Conservation (phyloP, 2,888 invertebrate species). For the Drosophila picticornis region DNA sequence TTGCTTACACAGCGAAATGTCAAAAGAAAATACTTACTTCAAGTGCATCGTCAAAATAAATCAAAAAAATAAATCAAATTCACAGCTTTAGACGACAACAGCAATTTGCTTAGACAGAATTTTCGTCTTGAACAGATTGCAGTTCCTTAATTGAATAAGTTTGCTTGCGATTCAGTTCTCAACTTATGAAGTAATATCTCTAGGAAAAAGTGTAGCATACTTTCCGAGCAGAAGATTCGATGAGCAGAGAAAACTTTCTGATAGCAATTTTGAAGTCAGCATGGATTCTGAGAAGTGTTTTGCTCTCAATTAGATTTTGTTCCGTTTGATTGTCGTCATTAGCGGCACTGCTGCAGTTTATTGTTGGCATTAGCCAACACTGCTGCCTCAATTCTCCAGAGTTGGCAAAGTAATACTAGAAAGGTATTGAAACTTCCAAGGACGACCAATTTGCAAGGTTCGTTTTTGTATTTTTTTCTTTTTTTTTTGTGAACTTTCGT, state of each 20-base stretch:
- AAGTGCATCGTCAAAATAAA: neutral
- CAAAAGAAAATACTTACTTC: neutral
- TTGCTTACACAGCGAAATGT: conserved; percentile 6
- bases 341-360: conserved; percentile 26
- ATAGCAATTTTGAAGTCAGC: neutral
- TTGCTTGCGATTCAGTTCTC: neutral
- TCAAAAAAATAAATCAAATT: neutral
- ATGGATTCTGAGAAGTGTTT: conserved; percentile 12
- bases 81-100: neutral
- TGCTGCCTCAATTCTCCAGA: conserved; percentile 12
- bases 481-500: conserved; percentile 45
- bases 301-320: conserved; percentile 1
- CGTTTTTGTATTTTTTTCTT: neutral
- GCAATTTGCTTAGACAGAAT: neutral
- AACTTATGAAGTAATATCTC: neutral
- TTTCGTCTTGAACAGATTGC: neutral
- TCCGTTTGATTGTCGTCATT: conserved; percentile 30
- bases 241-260: neutral
- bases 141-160: neutral
- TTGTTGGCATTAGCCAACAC: conserved; percentile 36
- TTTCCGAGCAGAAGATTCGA: neutral
- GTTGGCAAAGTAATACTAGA: conserved; percentile 22
- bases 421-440: conserved; percentile 65
- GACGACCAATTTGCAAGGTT: conserved; percentile 56
- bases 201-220: neutral